A percentile compares a stretch with the other conserved stretches of the same genome.
These are phyloP conservation scores for Ormyrus nitidulus DNA, from an alignment of 2,888 invertebrate species.

Conservation along the genomic window DNA sequence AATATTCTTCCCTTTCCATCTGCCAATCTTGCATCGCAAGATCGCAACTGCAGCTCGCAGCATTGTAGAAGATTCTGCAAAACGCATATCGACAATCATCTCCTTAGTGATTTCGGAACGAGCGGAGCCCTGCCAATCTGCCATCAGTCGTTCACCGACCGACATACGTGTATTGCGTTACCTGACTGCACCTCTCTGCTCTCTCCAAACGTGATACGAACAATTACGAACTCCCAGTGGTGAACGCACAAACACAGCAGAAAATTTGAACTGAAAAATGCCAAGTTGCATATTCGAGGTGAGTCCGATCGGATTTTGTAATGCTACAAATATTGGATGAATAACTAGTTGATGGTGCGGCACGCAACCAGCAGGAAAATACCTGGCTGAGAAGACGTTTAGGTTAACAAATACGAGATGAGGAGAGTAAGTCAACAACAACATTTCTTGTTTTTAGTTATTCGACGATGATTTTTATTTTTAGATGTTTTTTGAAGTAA, in stretches of 20 bases:
- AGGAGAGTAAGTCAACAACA: slow-evolving; percentile 27
- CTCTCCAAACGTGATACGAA: neutral
- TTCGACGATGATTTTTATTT: neutral
- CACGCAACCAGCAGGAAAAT: neutral
- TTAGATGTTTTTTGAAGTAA: too few species aligned
- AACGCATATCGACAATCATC: too few species aligned
- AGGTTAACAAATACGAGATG: slow-evolving; percentile 49
- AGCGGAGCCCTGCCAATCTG: too few species aligned
- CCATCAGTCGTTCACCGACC: too few species aligned
- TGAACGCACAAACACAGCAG: too few species aligned
- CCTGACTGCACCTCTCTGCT: too few species aligned
- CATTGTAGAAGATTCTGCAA: too few species aligned
- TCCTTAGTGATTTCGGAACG: too few species aligned
- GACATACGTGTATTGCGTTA: too few species aligned
- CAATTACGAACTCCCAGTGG: neutral
- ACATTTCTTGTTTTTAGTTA: slow-evolving; percentile 5
- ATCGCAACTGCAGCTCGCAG: neutral
- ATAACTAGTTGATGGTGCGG: neutral
- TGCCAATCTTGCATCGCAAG: neutral
- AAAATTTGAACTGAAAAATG: slow-evolving; percentile 9
- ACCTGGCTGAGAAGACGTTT: slow-evolving; percentile 9
- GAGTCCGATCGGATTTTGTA: slow-evolving; percentile 8
- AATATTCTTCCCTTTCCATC: too few species aligned
- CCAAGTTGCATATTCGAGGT: neutral
- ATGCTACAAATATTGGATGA: slow-evolving; percentile 14